These are phyloP conservation scores for Myotis vivesi DNA, from an alignment of 2,797 vertebrate genomes.

Conservation along the genomic window DNA sequence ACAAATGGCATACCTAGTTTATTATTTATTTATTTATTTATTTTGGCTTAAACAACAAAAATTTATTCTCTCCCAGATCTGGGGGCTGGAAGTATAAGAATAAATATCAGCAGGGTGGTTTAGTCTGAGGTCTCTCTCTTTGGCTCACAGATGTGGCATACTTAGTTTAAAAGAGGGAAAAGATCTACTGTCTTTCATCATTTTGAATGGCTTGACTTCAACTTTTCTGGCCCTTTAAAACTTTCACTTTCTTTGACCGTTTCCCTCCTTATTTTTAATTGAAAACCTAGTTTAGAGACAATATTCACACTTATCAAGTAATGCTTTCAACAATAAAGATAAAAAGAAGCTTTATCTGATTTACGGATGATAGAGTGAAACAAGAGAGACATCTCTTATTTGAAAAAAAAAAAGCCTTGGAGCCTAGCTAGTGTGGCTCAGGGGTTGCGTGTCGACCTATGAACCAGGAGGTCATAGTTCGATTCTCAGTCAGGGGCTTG, in stretches of 20 bases:
- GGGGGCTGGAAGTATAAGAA: too few species aligned
- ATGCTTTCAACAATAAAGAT: too few species aligned
- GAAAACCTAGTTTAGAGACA: not conserved
- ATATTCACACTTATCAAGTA: not conserved
- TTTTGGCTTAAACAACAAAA: too few species aligned
- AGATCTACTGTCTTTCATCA: not conserved
- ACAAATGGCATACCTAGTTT: not conserved
- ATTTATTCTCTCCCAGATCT: too few species aligned
- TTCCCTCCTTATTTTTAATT: slow-evolving; percentile 37
- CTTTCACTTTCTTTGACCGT: slow-evolving; percentile 25
- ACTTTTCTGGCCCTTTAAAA: not conserved
- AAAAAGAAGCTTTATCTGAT: not conserved
- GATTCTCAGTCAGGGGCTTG: too few species aligned
- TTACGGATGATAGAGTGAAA: slow-evolving; percentile 17
- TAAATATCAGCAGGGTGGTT: too few species aligned
- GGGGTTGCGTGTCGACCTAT: too few species aligned
- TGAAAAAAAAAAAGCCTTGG: not conserved
- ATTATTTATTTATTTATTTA: too few species aligned
- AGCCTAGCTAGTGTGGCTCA: too few species aligned
- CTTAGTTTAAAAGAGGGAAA: slow-evolving; percentile 2
- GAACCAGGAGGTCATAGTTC: too few species aligned
- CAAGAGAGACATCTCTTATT: not conserved
- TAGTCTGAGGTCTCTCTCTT: too few species aligned
- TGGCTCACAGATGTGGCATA: too few species aligned
- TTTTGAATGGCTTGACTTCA: slow-evolving; percentile 5